Evolutionary conservation across 2,113 vertebrate genomes (phyloP), one percentile per base, ranked within the genome.

Genomic region (Monarcha castaneiventris): DNA sequence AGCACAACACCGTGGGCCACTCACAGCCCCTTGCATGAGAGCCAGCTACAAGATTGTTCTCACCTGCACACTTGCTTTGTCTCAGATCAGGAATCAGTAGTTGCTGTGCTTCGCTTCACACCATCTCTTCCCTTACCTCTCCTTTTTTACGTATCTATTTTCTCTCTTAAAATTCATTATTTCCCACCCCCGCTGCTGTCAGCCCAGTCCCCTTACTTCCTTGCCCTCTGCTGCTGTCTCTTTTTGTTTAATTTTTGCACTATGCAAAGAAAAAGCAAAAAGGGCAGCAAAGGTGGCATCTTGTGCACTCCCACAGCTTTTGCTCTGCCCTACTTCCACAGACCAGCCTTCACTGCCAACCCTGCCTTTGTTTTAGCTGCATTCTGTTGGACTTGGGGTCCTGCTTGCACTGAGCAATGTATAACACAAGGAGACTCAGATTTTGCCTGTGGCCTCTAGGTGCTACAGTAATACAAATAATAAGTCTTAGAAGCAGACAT

Each of bases 401-500:
- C 37, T 35, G 16, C 30, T 63, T 91, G 39, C 71, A 41, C 72
- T n/a, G 32, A 73, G 56, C 44, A 58, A 10, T 37, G 9, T 15
- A 8, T 26, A 81, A 30, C 48, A 44, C 32, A 19, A 14, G 22
- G 58, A 84, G 78, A 67, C 75, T 89, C 54, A 69, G 37, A 59
- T 90, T 88, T 94, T 96, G 76, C 59, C 61, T 76, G 58, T 90
- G 92, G 83, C 92, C 94, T 95, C 74, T 94, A 94, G 94, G 83
- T 94, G 87, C 73, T 94, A 95, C 83, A 94, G 87, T 95, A 93
- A 90, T 71, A 95, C 75, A 95, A 96, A 94, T 75, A 95, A 93
- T 93, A 83, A 79, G 8, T 61, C 59, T 74, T 23, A 37, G 73
- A 71, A 49, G 20, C 61, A 94, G 86, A 59, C 13, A 2, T 39